These are phyloP conservation scores for Porphyrio hochstetteri DNA, from an alignment of 2,113 vertebrate genomes.

Conservation along the genomic window DNA sequence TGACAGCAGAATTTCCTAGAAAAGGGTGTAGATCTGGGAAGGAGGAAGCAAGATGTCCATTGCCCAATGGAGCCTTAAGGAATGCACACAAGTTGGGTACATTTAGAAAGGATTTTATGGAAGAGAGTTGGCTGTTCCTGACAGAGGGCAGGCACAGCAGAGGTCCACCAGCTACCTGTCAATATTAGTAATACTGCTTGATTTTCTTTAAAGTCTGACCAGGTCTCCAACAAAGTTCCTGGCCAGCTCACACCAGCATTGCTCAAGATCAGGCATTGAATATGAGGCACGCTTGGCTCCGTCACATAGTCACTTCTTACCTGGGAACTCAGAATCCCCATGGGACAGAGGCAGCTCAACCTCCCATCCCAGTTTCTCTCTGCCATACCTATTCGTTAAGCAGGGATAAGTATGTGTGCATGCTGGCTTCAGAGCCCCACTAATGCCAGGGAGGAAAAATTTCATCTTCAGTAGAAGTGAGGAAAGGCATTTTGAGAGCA, in stretches of 20 bases:
- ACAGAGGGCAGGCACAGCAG: not conserved
- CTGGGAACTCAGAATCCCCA: not conserved
- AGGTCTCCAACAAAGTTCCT: not conserved
- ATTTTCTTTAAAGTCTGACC: not conserved
- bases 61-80: not conserved
- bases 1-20: not conserved
- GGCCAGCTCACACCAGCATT: not conserved
- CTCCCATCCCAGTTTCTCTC: accelerated
- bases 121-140: not conserved
- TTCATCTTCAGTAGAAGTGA: not conserved
- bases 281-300: not conserved
- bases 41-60: accelerated
- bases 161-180: not conserved
- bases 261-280: not conserved
- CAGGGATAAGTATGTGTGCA: not conserved
- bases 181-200: not conserved
- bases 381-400: not conserved
- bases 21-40: not conserved
- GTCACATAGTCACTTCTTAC: not conserved
- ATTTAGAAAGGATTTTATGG: not conserved
- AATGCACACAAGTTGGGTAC: accelerated
- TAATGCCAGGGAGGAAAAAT: not conserved
- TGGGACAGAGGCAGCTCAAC: not conserved
- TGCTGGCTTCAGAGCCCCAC: not conserved
- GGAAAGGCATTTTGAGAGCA: not conserved